Evolutionary conservation across 1,140 invertebrate genomes (phyloP), one percentile per base, ranked within the genome.

Genomic region (Drosophila tropicalis): DNA sequence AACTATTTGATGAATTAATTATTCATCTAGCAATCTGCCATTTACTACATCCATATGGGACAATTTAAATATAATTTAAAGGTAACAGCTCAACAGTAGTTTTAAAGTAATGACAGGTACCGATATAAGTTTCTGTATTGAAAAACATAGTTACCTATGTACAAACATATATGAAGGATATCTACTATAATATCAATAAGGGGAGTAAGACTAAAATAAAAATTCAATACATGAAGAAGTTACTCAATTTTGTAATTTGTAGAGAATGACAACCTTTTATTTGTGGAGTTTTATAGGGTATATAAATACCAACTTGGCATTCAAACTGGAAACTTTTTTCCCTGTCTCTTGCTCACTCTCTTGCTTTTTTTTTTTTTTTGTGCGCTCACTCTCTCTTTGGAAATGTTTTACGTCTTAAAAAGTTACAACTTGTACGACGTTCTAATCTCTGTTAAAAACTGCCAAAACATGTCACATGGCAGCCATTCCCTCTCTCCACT

Each of bases 391-490:
- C 67, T 62, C 40, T 55, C 29, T 70, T 64, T 44, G 60, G 54
- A 70, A 84, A 67, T 82, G 70, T 77, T 72, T 29, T 79, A 73
- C 77, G 60, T 56, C 76, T 80, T 79, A 62, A 80, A 89, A 84
- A 87, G 72, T 89, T 83, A 83, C 79, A 86, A 81, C 76, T 85
- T 84, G 79, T 83, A 87, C 79, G 82, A 87, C 70, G 79, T 83
- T 86, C 72, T 87, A 87, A 87, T 86, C 82, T 87, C 70, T 87
- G 83, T 86, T 76, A 69, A 75, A 79, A 69, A 87, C 83, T 89
- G 84, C 79, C 83, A 87, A 87, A 87, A 86, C 84, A 86, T 86
- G 83, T 86, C 83, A 83, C 83, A 87, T 86, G 64, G 54, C 58
- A 76, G 67, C 56, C 61, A 61, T 3, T 12, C 39, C 41, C 39